Base-by-base conservation (phyloP, 2,113 vertebrate genomes). In the Cyanistes caeruleus region DNA sequence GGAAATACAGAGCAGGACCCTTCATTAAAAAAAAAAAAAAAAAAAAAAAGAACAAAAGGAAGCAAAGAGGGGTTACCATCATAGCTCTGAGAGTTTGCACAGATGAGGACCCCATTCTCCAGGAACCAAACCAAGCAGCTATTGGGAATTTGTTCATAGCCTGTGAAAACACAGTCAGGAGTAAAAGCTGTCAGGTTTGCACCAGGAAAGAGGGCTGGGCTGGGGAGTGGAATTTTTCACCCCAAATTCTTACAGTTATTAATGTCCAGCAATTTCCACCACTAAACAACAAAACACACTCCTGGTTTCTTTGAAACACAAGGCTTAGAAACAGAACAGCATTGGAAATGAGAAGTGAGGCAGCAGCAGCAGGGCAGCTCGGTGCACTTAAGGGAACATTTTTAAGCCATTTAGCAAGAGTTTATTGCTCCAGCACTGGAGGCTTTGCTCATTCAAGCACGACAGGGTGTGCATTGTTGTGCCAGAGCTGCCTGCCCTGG, bases 381-480 rank as follows among this genome's bases (percentile, higher is more conserved):
- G 19, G 75, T 41, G 30, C 59, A 53, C 73, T 90, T 65, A 37
- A 85, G 79, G 85, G 92, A 88, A 64, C 30, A 28, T 92, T 94
- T 95, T 90, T 11, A 70, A 89, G 64, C 68, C 64, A 41, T 89
- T 96, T 91, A 91, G 48, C 53, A 31, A 70, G 64, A 89, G 74
- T 81, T 92, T 95, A 94, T 76, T 87, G 77, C 89, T 85, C 49
- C 83, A 58, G 76, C 8, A 4, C 78, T 62, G 84, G 35, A 69
- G 87, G 4, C 84, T 95, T 88, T 75, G 67, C 88, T 95, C 72
- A 17, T n/a, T 90, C 16, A 75, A 89, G 89, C 90, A 91, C 75
- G 58, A 95, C 95, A 94, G 93, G 93, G 90, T 81, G 90, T 81
- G 91, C 87, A 55, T 84, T 95, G 93, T 90, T 72, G 81, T 80